A percentile compares a stretch with the other conserved stretches of the same genome.
Evolutionary conservation across 2,113 vertebrate genomes (phyloP).

Genomic region (Leptobrachium leishanense): DNA sequence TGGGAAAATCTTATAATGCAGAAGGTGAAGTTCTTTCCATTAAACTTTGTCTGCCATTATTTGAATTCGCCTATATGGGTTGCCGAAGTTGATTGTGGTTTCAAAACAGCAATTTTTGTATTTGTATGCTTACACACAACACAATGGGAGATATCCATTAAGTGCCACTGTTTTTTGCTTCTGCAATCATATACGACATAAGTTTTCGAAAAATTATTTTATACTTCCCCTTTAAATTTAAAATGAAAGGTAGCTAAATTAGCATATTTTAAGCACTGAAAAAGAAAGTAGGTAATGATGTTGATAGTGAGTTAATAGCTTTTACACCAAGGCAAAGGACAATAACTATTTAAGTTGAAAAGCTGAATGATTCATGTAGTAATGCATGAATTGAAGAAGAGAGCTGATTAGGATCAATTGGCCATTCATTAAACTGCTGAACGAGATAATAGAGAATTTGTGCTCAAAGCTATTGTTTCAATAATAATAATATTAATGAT

Average conservation of each 20-base stretch:
- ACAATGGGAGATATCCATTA: no score
- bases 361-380: neutral
- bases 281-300: neutral
- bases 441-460: neutral
- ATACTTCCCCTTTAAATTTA: neutral
- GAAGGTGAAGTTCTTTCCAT: no score
- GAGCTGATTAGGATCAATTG: neutral
- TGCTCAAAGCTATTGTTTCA: neutral
- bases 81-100: no score
- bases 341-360: constrained; percentile 2
- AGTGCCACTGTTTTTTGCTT: neutral
- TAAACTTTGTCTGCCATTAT: no score
- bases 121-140: no score
- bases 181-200: neutral
- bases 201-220: neutral
- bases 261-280: neutral
- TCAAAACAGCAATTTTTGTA: no score
- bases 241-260: neutral
- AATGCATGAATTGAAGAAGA: neutral
- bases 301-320: neutral
- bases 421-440: neutral
- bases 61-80: no score
- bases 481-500: no score
- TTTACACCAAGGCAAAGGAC: neutral
- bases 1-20: no score